A percentile compares a stretch with the other conserved stretches of the same genome.
These are phyloP conservation scores for Gasteruption jaculator DNA, from an alignment of 2,888 invertebrate species.

Conservation along the genomic window DNA sequence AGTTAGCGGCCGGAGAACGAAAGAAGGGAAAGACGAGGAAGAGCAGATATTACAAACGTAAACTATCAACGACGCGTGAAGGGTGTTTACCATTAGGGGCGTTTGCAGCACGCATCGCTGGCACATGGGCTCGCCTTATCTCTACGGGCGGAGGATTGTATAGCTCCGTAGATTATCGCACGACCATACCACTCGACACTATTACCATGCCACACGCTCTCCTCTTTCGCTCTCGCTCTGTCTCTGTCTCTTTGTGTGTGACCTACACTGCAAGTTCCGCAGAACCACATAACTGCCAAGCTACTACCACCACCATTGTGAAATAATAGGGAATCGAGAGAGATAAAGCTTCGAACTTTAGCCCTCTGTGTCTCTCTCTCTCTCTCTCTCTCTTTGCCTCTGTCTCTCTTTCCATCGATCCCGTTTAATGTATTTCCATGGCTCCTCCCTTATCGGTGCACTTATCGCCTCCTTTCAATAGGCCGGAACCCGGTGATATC, in stretches of 20 bases:
- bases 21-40: no score
- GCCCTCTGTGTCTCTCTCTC: no score
- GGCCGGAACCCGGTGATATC: no score
- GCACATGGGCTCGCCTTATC: slow-evolving; percentile 38
- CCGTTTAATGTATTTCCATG: slow-evolving; percentile 11
- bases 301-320: no score
- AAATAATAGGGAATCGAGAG: no score
- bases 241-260: slow-evolving; percentile 4
- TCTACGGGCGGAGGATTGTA: slow-evolving; percentile 43
- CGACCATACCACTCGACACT: slow-evolving; percentile 24
- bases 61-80: slow-evolving; percentile 27
- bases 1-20: no score
- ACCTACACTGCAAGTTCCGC: no score
- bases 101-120: slow-evolving; percentile 26
- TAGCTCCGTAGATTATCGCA: slow-evolving; percentile 37
- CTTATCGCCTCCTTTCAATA: no score
- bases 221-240: slow-evolving; percentile 15
- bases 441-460: no score
- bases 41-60: no score
- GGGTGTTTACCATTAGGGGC: slow-evolving; percentile 33
- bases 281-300: no score
- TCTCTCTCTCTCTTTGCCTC: neutral
- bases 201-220: slow-evolving; percentile 10
- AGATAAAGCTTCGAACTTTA: no score
- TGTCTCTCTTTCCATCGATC: slow-evolving; percentile 13